Evolutionary conservation across 2,113 vertebrate genomes (phyloP), one percentile per base, ranked within the genome.

Genomic region (Hemiprocne comata): DNA sequence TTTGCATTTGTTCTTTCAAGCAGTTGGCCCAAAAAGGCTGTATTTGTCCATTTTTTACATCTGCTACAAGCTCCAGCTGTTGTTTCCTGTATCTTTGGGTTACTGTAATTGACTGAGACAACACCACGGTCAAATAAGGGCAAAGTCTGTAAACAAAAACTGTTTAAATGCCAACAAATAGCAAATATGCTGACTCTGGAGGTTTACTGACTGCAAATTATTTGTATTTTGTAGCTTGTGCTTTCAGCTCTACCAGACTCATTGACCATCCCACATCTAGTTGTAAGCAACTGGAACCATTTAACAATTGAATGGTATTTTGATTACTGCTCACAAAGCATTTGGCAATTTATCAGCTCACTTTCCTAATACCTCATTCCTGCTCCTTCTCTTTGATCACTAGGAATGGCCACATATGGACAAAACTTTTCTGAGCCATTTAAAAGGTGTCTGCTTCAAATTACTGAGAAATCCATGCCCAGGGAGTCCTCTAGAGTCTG

Each of bases 221-320:
- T 85, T 93, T 89, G n/a, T 73, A 61, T 83, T 89, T 96, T 61
- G 38, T 85, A 83, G 20, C 33, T 90, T 58, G 26, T 76, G 26
- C 62, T 90, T 89, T 85, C 78, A 77, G 46, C 38, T 42, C 46
- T 60, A 33, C 33, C 60, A 87, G 66, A 62, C 7, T 77, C 51
- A 38, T 23, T 74, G 61, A 76, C 33, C 28, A 55, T 36, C 50
- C 67, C 74, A 57, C 50, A 34, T 40, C 51, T 71, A 87, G 36
- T 18, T 75, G 40, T 42, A 89, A 86, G 36, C 66, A 81, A 83
- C 13, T 38, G 38, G 71, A 87, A 36, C 70, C 10, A 33, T 92
- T 69, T 92, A 75, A 94, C 61, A 5, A 75, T 50, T 87, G 78
- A 62, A 76, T 7, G 13, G 53, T 44, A 58, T 34, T 95, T 76